Conservation (phyloP, 2,888 invertebrate species). For the Drosophila cyrtoloma region DNA sequence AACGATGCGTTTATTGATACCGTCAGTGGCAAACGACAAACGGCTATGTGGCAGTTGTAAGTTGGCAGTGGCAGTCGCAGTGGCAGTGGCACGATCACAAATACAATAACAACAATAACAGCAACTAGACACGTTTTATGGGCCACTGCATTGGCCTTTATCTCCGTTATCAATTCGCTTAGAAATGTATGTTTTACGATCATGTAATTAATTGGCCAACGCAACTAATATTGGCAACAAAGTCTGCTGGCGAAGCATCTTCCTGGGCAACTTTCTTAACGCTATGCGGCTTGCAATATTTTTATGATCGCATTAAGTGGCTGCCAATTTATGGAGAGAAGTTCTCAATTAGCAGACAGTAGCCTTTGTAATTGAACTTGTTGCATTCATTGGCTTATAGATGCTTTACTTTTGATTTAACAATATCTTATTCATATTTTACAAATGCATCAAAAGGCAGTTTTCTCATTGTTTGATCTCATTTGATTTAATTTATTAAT, state of each 20-base stretch:
- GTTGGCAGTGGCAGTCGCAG: neutral
- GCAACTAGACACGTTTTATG: conserved; percentile 54
- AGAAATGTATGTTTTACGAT: conserved; percentile 68
- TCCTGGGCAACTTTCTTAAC: conserved; percentile 27
- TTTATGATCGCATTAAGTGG: conserved; percentile 40
- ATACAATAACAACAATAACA: conserved; percentile 6
- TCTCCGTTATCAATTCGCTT: conserved; percentile 73
- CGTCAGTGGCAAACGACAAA: conserved; percentile 5
- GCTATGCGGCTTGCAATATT: conserved; percentile 2
- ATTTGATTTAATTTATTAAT: neutral
- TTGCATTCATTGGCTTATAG: neutral
- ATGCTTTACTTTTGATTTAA: neutral
- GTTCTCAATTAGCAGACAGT: neutral
- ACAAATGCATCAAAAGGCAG: neutral
- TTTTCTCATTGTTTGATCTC: neutral
- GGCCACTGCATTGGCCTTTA: conserved; percentile 54
- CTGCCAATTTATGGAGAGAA: conserved; percentile 28
- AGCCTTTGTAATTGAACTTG: neutral
- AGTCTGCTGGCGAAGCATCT: conserved; percentile 29
- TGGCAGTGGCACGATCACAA: conserved; percentile 19
- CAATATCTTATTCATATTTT: neutral
- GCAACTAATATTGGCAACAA: conserved; percentile 72
- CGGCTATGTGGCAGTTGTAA: neutral
- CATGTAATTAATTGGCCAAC: conserved; percentile 65
- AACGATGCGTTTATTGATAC: conserved; percentile 77